Conservation (phyloP, 37 sponge, comb jelly and placozoan species). For the Eunapius fragilis region DNA sequence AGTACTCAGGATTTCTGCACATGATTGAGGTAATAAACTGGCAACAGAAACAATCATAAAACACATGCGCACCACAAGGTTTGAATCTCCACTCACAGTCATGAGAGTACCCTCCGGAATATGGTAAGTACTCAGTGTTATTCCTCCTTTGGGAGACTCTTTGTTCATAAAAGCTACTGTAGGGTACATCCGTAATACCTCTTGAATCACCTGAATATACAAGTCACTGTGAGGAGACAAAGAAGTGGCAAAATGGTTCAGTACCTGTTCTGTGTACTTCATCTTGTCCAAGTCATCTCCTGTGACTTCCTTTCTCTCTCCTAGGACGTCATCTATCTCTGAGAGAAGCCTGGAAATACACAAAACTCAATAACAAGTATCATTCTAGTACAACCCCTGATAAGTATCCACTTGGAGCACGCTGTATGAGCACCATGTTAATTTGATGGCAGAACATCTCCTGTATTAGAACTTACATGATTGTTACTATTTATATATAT, state of each 20-base stretch:
- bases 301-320: neutral
- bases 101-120: neutral
- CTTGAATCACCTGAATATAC: neutral
- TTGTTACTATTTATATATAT: too few species aligned
- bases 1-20: neutral
- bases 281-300: slow-evolving; percentile 1
- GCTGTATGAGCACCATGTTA: too few species aligned
- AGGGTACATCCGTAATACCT: neutral
- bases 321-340: neutral
- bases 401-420: too few species aligned
- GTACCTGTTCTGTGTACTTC: slow-evolving; percentile 6
- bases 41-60: neutral
- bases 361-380: neutral
- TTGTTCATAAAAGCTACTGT: neutral
- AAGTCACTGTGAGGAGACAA: neutral
- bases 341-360: neutral
- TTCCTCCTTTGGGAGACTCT: neutral
- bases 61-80: neutral
- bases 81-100: neutral
- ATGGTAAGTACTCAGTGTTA: neutral
- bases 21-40: neutral
- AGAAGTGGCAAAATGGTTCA: neutral
- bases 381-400: too few species aligned
- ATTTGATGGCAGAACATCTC: too few species aligned
- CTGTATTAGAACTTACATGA: too few species aligned